phyloP scores from a whole-genome alignment of 2,797 vertebrate genomes.

The Echeneis naucrates region DNA sequence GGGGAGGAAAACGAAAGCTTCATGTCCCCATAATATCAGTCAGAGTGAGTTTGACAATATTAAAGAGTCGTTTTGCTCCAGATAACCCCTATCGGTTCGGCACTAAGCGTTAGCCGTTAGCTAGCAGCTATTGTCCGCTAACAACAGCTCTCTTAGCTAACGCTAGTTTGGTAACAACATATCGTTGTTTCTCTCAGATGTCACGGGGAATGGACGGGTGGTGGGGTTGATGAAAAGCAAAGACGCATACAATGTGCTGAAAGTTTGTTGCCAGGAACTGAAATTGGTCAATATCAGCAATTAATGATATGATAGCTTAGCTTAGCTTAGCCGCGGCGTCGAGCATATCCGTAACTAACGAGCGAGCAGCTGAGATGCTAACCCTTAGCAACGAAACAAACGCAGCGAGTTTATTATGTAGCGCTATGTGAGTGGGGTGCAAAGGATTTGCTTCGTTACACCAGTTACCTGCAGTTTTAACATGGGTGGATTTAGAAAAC shows the following conservation, averaged over 20 bases:
- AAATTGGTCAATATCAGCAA: no score
- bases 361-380: conserved; percentile 28
- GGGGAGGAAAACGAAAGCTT: conserved; percentile 44
- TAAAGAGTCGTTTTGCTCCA: not conserved
- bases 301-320: not conserved
- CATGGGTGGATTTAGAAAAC: not conserved
- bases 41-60: conserved; percentile 49
- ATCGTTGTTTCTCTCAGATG: not conserved
- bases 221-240: not conserved
- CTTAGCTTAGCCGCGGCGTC: not conserved
- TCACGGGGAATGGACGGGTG: not conserved
- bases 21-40: conserved; percentile 60
- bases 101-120: conserved; percentile 1
- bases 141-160: conserved; percentile 24
- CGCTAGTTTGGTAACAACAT: conserved; percentile 6
- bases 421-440: not conserved
- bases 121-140: conserved; percentile 46
- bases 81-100: not conserved
- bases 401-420: not conserved
- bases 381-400: not conserved
- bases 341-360: conserved; percentile 1
- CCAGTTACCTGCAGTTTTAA: not conserved
- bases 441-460: not conserved
- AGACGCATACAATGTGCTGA: not conserved
- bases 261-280: accelerated